Percentiles rank a stretch among this genome's conserved stretches.
Evolutionary conservation across 23 tunicate species (phyloP).

Genomic region (Phallusia fumigata): DNA sequence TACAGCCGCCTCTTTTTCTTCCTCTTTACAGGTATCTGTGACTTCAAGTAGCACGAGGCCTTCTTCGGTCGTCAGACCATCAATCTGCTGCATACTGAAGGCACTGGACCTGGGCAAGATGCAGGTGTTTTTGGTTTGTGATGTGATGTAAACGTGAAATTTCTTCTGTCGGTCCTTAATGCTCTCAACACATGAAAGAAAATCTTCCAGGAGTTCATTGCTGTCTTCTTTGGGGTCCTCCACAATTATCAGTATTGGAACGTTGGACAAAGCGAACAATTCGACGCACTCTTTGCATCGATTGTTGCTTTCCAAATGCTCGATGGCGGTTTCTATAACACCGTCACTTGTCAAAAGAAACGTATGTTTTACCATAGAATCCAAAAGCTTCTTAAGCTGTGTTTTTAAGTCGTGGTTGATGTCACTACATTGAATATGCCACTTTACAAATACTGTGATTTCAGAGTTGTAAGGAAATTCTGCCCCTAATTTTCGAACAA

Average conservation of each 20-base stretch:
- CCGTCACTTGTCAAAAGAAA: background rate
- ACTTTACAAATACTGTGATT: background rate
- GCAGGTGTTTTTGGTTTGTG: background rate
- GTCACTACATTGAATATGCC: constrained; percentile 10
- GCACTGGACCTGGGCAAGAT: background rate
- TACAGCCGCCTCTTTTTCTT: background rate
- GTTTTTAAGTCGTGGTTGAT: background rate
- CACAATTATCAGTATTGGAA: background rate
- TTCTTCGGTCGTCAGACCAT: background rate
- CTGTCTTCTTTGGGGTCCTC: background rate
- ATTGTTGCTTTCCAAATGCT: background rate
- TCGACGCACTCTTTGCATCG: background rate
- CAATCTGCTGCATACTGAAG: background rate
- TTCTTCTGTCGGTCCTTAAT: background rate
- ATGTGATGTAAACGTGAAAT: background rate
- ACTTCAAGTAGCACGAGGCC: background rate
- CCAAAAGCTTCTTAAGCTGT: background rate
- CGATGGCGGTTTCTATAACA: background rate
- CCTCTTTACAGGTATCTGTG: background rate
- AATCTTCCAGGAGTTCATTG: background rate
- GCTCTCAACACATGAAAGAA: background rate
- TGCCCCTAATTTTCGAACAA: too few species aligned
- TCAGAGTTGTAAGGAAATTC: too few species aligned
- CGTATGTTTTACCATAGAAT: background rate
- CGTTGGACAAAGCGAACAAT: background rate